phyloP scores from a whole-genome alignment of 2,888 invertebrate genomes.

The Oeneis ivallda region DNA sequence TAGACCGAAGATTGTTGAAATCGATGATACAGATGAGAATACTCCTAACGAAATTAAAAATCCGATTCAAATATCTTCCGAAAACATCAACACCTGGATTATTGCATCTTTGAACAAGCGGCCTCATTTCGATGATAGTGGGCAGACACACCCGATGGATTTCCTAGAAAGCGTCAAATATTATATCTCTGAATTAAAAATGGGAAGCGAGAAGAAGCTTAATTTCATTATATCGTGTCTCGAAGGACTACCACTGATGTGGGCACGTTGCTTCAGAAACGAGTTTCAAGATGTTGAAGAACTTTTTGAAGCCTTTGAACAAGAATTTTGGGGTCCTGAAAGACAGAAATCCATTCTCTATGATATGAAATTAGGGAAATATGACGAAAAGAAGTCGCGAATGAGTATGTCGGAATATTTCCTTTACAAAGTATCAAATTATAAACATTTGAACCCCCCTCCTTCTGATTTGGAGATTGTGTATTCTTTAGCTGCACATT shows the following conservation, averaged over 20 bases:
- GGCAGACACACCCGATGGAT: conserved; percentile 74
- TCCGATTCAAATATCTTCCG: conserved; percentile 58
- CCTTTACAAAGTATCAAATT: conserved; percentile 74
- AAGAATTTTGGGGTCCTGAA: conserved; percentile 75
- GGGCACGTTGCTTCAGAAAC: conserved; percentile 72
- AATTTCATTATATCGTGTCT: conserved; percentile 72
- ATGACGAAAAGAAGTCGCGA: conserved; percentile 60
- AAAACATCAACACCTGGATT: conserved; percentile 70
- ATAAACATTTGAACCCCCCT: conserved; percentile 69
- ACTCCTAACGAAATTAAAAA: conserved; percentile 50
- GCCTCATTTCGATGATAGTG: conserved; percentile 71
- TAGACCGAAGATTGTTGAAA: conserved; percentile 65
- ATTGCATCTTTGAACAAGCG: conserved; percentile 68
- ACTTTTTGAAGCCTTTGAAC: conserved; percentile 70
- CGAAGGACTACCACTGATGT: conserved; percentile 72
- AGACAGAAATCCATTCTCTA: conserved; percentile 72
- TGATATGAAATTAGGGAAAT: conserved; percentile 75
- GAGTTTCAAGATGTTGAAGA: conserved; percentile 65
- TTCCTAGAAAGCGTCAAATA: conserved; percentile 71
- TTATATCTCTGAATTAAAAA: conserved; percentile 69
- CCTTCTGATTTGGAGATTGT: conserved; percentile 76
- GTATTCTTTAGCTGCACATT: conserved; percentile 75
- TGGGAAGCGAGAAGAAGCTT: conserved; percentile 66
- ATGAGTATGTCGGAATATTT: conserved; percentile 77
- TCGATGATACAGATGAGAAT: conserved; percentile 65